These are phyloP conservation scores for Steinernema hermaphroditum DNA, from an alignment of 2,888 invertebrate species.

Conservation along the genomic window DNA sequence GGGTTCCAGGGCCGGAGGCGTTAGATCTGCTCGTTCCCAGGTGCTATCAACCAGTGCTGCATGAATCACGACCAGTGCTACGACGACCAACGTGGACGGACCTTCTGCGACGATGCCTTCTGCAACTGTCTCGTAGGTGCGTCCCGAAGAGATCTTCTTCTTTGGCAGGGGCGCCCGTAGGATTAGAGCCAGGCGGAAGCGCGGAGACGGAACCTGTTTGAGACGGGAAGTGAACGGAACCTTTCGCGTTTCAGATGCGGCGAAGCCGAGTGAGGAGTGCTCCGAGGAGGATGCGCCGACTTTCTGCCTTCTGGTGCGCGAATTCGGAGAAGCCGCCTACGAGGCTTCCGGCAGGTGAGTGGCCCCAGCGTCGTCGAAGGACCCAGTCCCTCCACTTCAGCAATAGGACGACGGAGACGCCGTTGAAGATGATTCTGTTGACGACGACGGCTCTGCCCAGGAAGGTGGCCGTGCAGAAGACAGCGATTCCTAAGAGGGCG, in stretches of 20 bases:
- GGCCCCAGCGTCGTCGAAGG: too few relatives aligned
- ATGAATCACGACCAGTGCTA: constrained; percentile 40
- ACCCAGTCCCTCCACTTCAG: too few relatives aligned
- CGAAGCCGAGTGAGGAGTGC: neutral
- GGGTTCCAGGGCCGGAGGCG: neutral
- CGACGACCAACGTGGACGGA: constrained; percentile 35
- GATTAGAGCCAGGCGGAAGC: neutral
- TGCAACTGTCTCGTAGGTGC: constrained; percentile 35
- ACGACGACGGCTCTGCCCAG: neutral
- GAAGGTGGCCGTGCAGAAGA: neutral
- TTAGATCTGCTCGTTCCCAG: constrained; percentile 27
- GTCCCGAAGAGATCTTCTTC: neutral
- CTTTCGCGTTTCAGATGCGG: neutral
- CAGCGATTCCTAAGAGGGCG: neutral
- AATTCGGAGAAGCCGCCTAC: constrained; percentile 9
- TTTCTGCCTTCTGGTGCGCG: constrained; percentile 8
- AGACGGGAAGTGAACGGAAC: neutral
- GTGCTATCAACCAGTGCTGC: constrained; percentile 37
- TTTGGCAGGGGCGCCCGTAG: neutral
- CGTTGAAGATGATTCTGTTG: neutral
- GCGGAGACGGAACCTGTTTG: neutral
- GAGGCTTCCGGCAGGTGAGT: constrained; percentile 5
- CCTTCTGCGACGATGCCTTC: constrained; percentile 39
- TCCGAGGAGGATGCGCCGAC: constrained; percentile 7
- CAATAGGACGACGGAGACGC: neutral